phyloP scores from a whole-genome alignment of 2,888 invertebrate genomes.

The Alloplasta piceator region DNA sequence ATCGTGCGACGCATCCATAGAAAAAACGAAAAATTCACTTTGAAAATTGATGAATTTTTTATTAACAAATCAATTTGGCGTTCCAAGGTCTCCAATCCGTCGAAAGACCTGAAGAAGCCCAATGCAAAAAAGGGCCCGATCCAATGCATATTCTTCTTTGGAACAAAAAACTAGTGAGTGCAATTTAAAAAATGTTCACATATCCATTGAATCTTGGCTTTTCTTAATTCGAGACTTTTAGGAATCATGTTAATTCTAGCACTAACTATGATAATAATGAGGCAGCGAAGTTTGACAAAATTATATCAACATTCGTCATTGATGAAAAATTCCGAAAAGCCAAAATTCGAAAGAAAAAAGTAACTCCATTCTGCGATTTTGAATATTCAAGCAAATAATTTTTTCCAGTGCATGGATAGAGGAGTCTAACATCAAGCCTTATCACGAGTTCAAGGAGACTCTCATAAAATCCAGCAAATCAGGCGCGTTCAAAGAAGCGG shows the following conservation, averaged over 20 bases:
- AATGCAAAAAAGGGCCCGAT: constrained; percentile 88
- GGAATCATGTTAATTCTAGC: too few relatives aligned
- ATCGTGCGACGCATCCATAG: too few relatives aligned
- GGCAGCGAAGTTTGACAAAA: too few relatives aligned
- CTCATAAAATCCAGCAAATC: constrained; percentile 91
- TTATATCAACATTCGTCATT: too few relatives aligned
- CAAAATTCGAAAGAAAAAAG: too few relatives aligned
- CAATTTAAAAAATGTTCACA: constrained; percentile 29
- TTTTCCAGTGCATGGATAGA: constrained; percentile 94
- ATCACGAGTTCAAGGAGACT: constrained; percentile 91
- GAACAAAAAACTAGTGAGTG: constrained; percentile 97
- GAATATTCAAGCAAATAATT: constrained; percentile 53
- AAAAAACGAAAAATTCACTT: too few relatives aligned
- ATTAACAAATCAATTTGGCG: constrained; percentile 67
- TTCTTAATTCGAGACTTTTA: too few relatives aligned
- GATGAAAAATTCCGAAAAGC: too few relatives aligned
- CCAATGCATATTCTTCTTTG: constrained; percentile 97
- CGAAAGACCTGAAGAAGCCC: constrained; percentile 90
- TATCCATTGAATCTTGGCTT: too few relatives aligned
- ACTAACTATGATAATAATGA: too few relatives aligned
- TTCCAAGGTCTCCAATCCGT: constrained; percentile 91
- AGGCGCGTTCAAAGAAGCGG: constrained; percentile 90
- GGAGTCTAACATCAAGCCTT: constrained; percentile 92
- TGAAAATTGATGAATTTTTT: too few relatives aligned
- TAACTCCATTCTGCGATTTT: constrained; percentile 14